phyloP scores from a whole-genome alignment of 2,797 vertebrate species.

The Cyprinodon diabolis region DNA sequence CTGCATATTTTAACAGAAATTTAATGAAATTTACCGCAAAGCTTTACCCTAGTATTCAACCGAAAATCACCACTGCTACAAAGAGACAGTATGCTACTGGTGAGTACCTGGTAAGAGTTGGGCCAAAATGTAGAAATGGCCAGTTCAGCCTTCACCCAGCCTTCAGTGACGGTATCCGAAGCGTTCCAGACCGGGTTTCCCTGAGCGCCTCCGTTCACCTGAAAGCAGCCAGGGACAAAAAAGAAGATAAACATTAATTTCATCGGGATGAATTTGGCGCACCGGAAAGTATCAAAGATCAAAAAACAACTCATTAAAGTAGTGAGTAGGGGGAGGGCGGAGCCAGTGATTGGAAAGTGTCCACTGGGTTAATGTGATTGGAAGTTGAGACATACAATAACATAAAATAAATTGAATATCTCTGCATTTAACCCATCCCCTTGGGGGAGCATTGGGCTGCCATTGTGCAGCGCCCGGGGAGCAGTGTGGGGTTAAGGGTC shows the following conservation, averaged over 20 bases:
- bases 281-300: background rate
- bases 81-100: background rate
- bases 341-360: too few relatives aligned
- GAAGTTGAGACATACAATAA: too few relatives aligned
- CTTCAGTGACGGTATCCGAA: slow-evolving; percentile 89
- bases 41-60: too few relatives aligned
- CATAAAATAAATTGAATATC: too few relatives aligned
- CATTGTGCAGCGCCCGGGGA: too few relatives aligned
- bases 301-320: background rate
- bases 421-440: too few relatives aligned
- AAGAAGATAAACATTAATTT: background rate
- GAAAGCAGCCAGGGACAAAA: slow-evolving; percentile 7
- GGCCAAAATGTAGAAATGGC: slow-evolving; percentile 99
- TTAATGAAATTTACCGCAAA: too few relatives aligned
- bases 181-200: slow-evolving; percentile 97
- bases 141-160: slow-evolving; percentile 95
- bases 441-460: too few relatives aligned
- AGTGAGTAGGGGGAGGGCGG: too few relatives aligned
- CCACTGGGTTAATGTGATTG: too few relatives aligned
- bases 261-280: background rate
- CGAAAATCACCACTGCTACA: background rate
- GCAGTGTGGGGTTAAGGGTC: too few relatives aligned
- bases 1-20: too few relatives aligned
- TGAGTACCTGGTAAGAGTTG: slow-evolving; percentile 93
- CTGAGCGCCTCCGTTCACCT: slow-evolving; percentile 93